Evolutionary conservation across 2,888 invertebrate species (phyloP).

Genomic region (Diadegma fenestrale): DNA sequence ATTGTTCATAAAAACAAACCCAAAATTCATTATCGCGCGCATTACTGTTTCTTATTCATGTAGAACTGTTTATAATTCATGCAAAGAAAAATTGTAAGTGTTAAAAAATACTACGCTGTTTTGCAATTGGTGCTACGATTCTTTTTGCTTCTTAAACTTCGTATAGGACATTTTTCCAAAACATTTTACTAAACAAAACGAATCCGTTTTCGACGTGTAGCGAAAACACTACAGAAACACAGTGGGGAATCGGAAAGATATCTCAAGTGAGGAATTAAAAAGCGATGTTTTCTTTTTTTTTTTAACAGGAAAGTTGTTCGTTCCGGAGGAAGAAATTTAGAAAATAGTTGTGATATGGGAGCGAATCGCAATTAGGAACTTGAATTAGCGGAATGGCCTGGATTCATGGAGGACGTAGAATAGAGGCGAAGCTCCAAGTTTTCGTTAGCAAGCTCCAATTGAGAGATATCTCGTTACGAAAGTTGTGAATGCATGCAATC

Average conservation of each 20-base stretch:
- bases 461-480: slow-evolving; percentile 46
- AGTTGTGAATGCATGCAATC: slow-evolving; percentile 55
- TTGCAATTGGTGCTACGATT: too few relatives aligned
- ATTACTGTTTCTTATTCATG: too few relatives aligned
- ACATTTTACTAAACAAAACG: too few relatives aligned
- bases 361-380: slow-evolving; percentile 42
- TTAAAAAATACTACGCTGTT: too few relatives aligned
- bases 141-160: too few relatives aligned
- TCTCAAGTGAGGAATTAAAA: neutral
- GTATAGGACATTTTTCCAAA: too few relatives aligned
- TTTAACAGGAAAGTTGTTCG: neutral
- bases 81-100: too few relatives aligned
- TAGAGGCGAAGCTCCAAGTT: neutral
- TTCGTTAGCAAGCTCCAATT: slow-evolving; percentile 18
- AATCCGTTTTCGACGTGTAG: too few relatives aligned
- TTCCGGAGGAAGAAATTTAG: neutral
- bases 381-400: slow-evolving; percentile 25
- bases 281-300: too few relatives aligned
- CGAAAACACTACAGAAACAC: neutral
- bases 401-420: neutral
- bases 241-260: neutral
- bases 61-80: too few relatives aligned
- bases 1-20: too few relatives aligned
- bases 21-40: too few relatives aligned
- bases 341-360: neutral